phyloP scores from a whole-genome alignment of 2,888 invertebrate genomes.

The Cryptus armator region DNA sequence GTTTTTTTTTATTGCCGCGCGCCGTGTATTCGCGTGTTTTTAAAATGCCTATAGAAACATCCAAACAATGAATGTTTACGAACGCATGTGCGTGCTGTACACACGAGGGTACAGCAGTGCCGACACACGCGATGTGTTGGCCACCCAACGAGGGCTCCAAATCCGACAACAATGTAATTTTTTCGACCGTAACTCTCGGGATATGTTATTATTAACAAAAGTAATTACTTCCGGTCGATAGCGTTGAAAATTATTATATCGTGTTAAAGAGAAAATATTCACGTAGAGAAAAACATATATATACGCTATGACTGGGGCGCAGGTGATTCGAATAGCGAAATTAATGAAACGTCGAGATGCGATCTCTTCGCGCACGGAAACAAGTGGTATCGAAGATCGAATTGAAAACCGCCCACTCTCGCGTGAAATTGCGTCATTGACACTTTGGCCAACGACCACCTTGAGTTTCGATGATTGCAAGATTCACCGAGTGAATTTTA shows the following conservation, averaged over 20 bases:
- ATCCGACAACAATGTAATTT: slow-evolving; percentile 32
- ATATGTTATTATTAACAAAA: slow-evolving; percentile 13
- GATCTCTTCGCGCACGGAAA: slow-evolving; percentile 1
- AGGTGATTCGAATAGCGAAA: slow-evolving; percentile 23
- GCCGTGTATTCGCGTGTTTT: neutral
- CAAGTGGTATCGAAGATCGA: slow-evolving; percentile 37
- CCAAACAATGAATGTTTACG: neutral
- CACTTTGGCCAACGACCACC: slow-evolving; percentile 40
- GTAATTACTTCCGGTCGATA: slow-evolving; percentile 39
- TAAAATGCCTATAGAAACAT: too few relatives aligned
- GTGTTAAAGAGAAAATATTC: slow-evolving; percentile 22
- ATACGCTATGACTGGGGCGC: neutral
- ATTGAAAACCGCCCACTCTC: slow-evolving; percentile 60
- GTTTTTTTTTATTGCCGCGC: too few relatives aligned
- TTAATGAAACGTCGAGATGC: slow-evolving; percentile 24
- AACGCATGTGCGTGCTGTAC: neutral
- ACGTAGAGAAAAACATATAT: neutral
- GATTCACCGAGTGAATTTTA: neutral
- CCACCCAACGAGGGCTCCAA: neutral
- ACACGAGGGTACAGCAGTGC: neutral
- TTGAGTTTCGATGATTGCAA: slow-evolving; percentile 6
- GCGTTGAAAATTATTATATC: slow-evolving; percentile 35
- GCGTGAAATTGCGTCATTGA: slow-evolving; percentile 47
- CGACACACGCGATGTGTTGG: neutral
- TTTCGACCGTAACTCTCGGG: slow-evolving; percentile 23